Conservation (phyloP, 2,113 vertebrate species). For the Sprattus sprattus region DNA sequence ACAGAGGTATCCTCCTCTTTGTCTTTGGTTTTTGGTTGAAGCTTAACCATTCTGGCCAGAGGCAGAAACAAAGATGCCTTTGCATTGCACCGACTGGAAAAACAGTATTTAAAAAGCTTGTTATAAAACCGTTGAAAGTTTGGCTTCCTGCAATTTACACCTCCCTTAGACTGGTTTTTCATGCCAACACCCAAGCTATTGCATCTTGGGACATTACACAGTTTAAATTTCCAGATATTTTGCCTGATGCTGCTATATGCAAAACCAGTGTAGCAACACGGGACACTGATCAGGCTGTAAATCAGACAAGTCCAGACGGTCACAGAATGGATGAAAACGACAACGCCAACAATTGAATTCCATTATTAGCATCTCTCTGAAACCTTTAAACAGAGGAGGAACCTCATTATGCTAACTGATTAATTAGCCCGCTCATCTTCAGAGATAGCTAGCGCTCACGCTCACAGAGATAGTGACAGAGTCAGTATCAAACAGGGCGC, state of each 20-base stretch:
- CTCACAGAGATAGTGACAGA: conserved; percentile 55
- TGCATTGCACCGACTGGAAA: not conserved
- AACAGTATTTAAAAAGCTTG: not conserved
- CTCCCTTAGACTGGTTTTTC: not conserved
- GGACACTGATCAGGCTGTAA: not conserved
- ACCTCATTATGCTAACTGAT: conserved; percentile 71
- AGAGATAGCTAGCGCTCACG: conserved; percentile 49
- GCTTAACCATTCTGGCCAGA: not conserved
- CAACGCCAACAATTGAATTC: conserved; percentile 13
- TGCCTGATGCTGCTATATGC: not conserved
- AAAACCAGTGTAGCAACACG: not conserved
- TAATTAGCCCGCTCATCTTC: conserved; percentile 69
- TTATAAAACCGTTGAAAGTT: not conserved
- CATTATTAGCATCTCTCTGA: conserved; percentile 35
- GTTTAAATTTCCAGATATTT: not conserved
- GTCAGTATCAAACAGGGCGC: conserved; percentile 57
- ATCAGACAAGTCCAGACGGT: not conserved
- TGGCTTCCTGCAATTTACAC: not conserved
- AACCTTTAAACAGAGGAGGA: conserved; percentile 52
- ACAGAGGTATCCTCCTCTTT: conserved; percentile 64
- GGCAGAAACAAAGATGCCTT: not conserved
- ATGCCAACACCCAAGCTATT: not conserved
- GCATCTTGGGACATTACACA: not conserved
- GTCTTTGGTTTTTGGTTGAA: conserved; percentile 33
- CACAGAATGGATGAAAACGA: not conserved